phyloP scores from a whole-genome alignment of 1,140 invertebrate species.

The Ostrea denselamellosa region DNA sequence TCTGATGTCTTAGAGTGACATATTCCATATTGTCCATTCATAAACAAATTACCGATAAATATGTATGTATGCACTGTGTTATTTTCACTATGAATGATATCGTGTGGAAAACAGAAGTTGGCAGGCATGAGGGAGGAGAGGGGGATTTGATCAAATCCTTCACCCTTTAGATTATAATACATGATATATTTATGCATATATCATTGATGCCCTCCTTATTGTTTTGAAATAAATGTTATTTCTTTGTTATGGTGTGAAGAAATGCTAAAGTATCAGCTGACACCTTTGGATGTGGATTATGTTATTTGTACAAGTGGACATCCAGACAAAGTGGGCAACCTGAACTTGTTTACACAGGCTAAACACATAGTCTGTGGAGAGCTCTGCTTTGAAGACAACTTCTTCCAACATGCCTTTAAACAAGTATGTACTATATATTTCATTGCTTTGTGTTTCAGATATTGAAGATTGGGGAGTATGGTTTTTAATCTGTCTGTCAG shows the following conservation, averaged over 20 bases:
- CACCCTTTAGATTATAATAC: neutral
- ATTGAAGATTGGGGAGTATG: too few species aligned
- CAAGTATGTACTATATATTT: constrained; percentile 58
- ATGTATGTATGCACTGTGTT: neutral
- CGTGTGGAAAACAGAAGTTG: neutral
- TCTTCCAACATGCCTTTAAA: constrained; percentile 69
- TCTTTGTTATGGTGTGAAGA: constrained; percentile 78
- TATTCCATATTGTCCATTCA: too few species aligned
- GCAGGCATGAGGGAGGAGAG: too few species aligned
- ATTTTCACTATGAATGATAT: neutral
- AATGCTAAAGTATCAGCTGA: constrained; percentile 82
- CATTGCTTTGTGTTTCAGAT: too few species aligned
- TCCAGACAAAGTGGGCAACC: constrained; percentile 95
- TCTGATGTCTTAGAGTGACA: too few species aligned
- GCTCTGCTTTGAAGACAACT: constrained; percentile 78
- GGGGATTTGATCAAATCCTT: neutral
- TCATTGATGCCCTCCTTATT: neutral
- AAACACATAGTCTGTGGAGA: constrained; percentile 91
- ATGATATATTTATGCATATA: neutral
- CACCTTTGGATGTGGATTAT: constrained; percentile 86
- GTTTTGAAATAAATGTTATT: neutral
- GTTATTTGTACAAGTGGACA: constrained; percentile 94
- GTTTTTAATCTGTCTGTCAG: too few species aligned
- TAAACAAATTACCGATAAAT: too few species aligned
- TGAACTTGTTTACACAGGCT: constrained; percentile 93